A percentile compares a stretch with the other conserved stretches of the same genome.
phyloP scores from a whole-genome alignment of 2,888 invertebrate species.

The Prosapia bicincta region DNA sequence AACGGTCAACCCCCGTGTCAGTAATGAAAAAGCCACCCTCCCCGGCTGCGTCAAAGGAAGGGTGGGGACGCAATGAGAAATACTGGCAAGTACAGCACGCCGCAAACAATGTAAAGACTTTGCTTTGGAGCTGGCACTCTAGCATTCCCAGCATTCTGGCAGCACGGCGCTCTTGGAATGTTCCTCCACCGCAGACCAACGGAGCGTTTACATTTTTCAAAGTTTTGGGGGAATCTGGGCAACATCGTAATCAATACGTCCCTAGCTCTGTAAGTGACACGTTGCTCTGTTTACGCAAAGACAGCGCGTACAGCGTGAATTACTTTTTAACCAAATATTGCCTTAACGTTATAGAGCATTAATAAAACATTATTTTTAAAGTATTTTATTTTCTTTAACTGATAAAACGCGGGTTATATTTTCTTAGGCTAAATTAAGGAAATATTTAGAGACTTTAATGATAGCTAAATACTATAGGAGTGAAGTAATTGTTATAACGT shows the following conservation, averaged over 20 bases:
- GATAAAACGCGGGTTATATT: too few species aligned
- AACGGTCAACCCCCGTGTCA: background rate
- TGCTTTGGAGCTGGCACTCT: background rate
- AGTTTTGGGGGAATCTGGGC: background rate
- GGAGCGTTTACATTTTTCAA: background rate
- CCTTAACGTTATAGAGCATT: too few species aligned
- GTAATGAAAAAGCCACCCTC: background rate
- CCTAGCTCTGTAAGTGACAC: too few species aligned
- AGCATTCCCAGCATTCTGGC: background rate
- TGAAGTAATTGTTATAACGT: too few species aligned
- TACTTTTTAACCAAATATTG: too few species aligned
- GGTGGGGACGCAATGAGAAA: slow-evolving; percentile 2
- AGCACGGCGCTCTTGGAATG: background rate
- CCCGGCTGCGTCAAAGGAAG: background rate
- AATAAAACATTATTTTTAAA: too few species aligned
- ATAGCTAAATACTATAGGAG: too few species aligned
- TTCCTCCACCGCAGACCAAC: background rate
- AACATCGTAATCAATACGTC: background rate
- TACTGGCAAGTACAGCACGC: background rate
- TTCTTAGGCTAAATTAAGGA: too few species aligned
- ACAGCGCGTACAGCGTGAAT: too few species aligned
- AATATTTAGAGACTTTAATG: too few species aligned
- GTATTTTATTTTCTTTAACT: too few species aligned
- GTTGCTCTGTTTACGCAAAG: too few species aligned
- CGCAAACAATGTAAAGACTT: background rate